These are phyloP conservation scores for Pterois miles DNA, from an alignment of 2,797 vertebrate genomes.

Conservation along the genomic window DNA sequence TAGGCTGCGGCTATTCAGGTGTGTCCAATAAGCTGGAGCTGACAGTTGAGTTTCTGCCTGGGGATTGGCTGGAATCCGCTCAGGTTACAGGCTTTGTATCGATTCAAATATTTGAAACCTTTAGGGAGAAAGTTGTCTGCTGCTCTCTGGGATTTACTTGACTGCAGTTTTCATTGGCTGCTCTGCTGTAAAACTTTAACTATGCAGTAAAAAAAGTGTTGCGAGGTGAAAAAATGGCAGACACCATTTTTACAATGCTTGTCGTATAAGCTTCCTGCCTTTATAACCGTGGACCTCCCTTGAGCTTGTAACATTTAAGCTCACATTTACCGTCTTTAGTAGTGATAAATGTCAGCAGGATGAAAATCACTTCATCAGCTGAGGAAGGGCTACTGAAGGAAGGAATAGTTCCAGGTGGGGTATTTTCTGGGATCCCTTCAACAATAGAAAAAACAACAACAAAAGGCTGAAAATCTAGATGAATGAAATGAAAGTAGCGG, in stretches of 20 bases:
- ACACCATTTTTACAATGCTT: not conserved
- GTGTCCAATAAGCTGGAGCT: conserved; percentile 44
- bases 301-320: conserved; percentile 30
- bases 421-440: not conserved
- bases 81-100: conserved; percentile 67
- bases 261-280: conserved; percentile 21
- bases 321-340: conserved; percentile 17
- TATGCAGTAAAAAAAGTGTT: conserved; percentile 45
- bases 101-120: conserved; percentile 78
- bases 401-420: not conserved
- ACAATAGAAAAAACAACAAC: not conserved
- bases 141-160: conserved; percentile 26
- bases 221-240: conserved; percentile 14
- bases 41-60: conserved; percentile 30
- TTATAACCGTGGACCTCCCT: conserved; percentile 9
- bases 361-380: conserved; percentile 12
- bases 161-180: conserved; percentile 35
- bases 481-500: not conserved
- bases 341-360: conserved; percentile 42
- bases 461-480: not conserved
- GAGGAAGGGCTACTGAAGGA: not conserved
- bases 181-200: conserved; percentile 47
- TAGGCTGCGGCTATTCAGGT: conserved; percentile 53
- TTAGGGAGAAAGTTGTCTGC: conserved; percentile 1
- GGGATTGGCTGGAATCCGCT: conserved; percentile 63